phyloP scores from a whole-genome alignment of 2,888 invertebrate species.

The Diarsia dahlii region DNA sequence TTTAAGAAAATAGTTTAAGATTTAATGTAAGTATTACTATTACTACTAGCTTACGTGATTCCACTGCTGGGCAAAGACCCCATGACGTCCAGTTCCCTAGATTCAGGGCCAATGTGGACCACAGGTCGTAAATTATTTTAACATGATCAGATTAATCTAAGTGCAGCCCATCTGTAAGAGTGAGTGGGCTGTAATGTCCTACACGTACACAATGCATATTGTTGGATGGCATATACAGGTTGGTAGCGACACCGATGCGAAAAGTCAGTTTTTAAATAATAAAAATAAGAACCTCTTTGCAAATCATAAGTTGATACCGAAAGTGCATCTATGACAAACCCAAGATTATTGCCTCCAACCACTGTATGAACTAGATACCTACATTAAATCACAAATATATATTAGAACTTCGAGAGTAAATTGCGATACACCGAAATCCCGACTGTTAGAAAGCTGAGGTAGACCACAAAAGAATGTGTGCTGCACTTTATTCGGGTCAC shows the following conservation, averaged over 20 bases:
- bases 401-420: constrained; percentile 31
- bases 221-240: not conserved
- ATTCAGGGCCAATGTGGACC: not conserved
- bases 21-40: not conserved
- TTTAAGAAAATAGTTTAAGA: no score
- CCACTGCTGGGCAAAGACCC: not conserved
- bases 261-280: no score
- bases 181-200: not conserved
- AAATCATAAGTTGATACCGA: no score
- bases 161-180: not conserved
- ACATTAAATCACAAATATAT: constrained; percentile 12
- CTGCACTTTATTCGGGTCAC: constrained; percentile 26
- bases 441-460: constrained; percentile 57
- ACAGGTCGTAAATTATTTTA: not conserved
- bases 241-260: no score
- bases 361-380: constrained; percentile 19
- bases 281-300: no score
- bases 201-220: not conserved
- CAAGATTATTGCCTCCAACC: not conserved
- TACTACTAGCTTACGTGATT: not conserved
- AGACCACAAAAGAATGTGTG: constrained; percentile 55
- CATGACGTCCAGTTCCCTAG: not conserved
- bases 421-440: constrained; percentile 18
- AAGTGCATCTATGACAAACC: not conserved
- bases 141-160: not conserved